Evolutionary conservation across 2,113 vertebrate species (phyloP), one percentile per base, ranked within the genome.

Genomic region (Furnarius figulus): DNA sequence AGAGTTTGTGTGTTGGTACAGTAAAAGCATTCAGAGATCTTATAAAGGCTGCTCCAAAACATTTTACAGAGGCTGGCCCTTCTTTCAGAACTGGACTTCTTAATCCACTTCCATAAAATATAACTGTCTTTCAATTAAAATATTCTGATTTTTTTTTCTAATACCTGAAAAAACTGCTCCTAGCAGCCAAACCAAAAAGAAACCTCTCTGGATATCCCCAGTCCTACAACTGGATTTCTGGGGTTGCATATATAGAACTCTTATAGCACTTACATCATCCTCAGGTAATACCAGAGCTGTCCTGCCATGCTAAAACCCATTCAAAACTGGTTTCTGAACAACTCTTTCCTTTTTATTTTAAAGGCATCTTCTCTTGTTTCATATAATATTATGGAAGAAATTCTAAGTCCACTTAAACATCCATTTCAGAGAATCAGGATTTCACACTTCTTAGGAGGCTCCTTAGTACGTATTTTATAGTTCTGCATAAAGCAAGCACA

Each of bases 271-370:
- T 71, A 52, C 31, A 31, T 14, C 0, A 0, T n/a, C 12, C 44
- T 67, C 1, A 4, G 22, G 6, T 70, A 85, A 47, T 25, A 67
- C 27, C 61, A 66, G 15, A 37, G 30, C 47, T 79, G 20, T 27
- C 37, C 61, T 0, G 0, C 24, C 30, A 44, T 0, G 0, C 16
- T 50, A 92, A 81, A 68, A 40, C 11, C 20, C 37, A 16, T 22
- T 85, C n/a, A 67, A 74, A 73, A 78, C 9, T 23, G 10, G 7
- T 44, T 70, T 55, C 24, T 27, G 15, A 89, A 49, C 0, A 1
- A 68, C 47, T 20, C 6, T 46, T 58, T 50, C 23, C 13, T 59
- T 56, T 63, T 30, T 40, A 0, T 61, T 90, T 89, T 63, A 62
- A 90, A 47, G 14, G 7, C 35, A 58, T 50, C 31, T 44, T 66